Conservation (phyloP, 2,797 vertebrate genomes). For the Syngnathus acus region DNA sequence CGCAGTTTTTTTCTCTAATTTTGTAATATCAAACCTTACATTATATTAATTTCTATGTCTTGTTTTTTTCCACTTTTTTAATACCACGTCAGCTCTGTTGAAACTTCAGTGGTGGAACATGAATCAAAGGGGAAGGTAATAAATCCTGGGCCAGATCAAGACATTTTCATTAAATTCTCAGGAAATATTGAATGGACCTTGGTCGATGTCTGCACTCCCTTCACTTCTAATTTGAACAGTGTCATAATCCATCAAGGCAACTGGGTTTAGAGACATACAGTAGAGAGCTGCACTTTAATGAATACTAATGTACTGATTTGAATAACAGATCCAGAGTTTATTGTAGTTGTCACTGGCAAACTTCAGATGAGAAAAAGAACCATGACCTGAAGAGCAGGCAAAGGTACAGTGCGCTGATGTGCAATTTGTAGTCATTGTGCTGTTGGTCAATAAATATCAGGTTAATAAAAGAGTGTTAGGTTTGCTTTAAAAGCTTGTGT, state of each 20-base stretch:
- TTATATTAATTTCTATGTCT: neutral
- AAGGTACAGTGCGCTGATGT: neutral
- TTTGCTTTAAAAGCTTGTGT: too few species aligned
- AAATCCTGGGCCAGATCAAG: neutral
- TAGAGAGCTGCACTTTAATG: neutral
- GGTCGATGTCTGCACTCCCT: neutral
- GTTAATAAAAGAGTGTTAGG: too few species aligned
- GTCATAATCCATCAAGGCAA: constrained; percentile 2
- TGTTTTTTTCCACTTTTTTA: neutral
- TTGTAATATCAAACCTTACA: neutral
- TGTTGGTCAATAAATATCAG: too few species aligned
- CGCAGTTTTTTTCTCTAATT: neutral
- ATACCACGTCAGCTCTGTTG: neutral
- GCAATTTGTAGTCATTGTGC: too few species aligned
- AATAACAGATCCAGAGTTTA: neutral
- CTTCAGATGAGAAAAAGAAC: neutral
- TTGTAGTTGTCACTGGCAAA: neutral
- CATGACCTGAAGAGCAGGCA: neutral
- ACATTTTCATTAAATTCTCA: constrained; percentile 3
- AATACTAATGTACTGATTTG: neutral
- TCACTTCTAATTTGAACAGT: neutral
- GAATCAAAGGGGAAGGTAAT: neutral
- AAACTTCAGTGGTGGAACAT: neutral
- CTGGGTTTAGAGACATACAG: neutral
- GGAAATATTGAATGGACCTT: constrained; percentile 4